Conservation (phyloP, 2,888 invertebrate species). For the Andrena fulva region DNA sequence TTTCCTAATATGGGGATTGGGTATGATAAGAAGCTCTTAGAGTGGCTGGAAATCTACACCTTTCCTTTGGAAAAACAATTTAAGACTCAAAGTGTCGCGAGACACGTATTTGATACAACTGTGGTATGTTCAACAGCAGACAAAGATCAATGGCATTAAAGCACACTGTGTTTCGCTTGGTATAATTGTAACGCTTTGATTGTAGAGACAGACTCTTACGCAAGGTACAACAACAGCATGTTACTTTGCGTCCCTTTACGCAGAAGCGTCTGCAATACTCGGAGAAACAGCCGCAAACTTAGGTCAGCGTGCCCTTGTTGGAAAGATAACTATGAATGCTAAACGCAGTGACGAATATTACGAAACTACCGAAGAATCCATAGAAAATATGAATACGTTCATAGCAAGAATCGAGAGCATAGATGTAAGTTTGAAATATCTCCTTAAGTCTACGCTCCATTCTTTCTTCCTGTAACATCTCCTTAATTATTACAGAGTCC, state of each 20-base stretch:
- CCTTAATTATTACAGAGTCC: conserved; percentile 86
- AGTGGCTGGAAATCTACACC: conserved; percentile 95
- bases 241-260: conserved; percentile 93
- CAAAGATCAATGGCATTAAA: neutral
- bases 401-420: conserved; percentile 84
- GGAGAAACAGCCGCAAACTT: conserved; percentile 88
- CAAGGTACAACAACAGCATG: conserved; percentile 96
- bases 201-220: conserved; percentile 89
- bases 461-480: neutral
- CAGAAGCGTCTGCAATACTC: conserved; percentile 89
- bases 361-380: conserved; percentile 87
- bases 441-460: neutral
- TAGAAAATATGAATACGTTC: conserved; percentile 88
- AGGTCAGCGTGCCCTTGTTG: conserved; percentile 94
- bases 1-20: conserved; percentile 94
- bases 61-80: conserved; percentile 93
- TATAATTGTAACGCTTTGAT: neutral
- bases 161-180: neutral
- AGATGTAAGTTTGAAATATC: conserved; percentile 28
- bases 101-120: conserved; percentile 90
- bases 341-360: conserved; percentile 87
- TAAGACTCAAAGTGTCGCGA: conserved; percentile 89
- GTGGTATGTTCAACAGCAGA: conserved; percentile 88
- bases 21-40: conserved; percentile 91
- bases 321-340: conserved; percentile 93